Base-by-base conservation (phyloP, 2,797 vertebrate genomes). In the Peromyscus nudipes region DNA sequence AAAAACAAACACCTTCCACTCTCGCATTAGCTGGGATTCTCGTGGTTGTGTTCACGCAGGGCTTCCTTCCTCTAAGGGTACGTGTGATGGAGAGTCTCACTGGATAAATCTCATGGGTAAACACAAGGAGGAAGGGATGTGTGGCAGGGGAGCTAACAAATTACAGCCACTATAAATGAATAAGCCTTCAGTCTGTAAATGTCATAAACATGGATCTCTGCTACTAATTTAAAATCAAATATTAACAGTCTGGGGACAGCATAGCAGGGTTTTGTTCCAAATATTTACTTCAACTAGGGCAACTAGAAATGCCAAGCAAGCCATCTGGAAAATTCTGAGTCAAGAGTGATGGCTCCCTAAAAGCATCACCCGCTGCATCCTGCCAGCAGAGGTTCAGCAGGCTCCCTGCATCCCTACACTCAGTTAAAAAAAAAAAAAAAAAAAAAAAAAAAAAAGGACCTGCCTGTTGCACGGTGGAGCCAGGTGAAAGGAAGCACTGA, bases 161-260 rank as follows among this genome's bases (percentile, higher is more conserved):
- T 23, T 17, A 27, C 23, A 94, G 31, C 13, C 23, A 0, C 82
- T 2, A 57, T 3, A 29, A 52, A 85, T 0, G 4, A 92, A n/a
- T 1, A 13, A 21, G 8, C 55, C 43, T 64, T 76, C 62, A 73
- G 71, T 31, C 34, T 52, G 62, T 71, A 31, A 23, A 19, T 71
- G 37, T 64, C 96, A 87, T 14, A 88, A 82, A 84, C 46, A 12
- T 23, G 6, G 6, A 52, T 55, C 77, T 79, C 65, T 60, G 23
- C 73, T 65, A 79, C 73, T 89, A 25, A 86, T 65, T 89, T 80
- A 71, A 92, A 86, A 96, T 65, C 67, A 92, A 94, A 88, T 85
- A 92, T 79, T 91, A 80, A 85, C 93, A 92, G 81, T 79, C 65
- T 71, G 62, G 81, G 49, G 49, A 76, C 84, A 96, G 86, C 88